Evolutionary conservation across 2,113 vertebrate species (phyloP).

Genomic region (Pseudopipra pipra): DNA sequence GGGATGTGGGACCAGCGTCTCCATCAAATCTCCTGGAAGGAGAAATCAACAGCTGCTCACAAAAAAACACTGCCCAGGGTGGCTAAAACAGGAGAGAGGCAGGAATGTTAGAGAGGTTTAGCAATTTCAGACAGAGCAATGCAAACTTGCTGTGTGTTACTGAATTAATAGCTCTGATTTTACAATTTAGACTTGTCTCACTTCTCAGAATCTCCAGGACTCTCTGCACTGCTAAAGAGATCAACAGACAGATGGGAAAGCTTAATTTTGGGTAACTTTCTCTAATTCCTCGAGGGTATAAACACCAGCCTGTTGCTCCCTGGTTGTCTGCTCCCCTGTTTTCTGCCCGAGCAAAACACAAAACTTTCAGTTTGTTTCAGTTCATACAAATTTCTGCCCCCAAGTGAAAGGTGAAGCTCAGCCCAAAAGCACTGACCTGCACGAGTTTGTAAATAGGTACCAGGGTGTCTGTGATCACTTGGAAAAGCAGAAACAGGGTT

Average conservation of each 20-base stretch:
- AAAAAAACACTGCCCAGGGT: neutral
- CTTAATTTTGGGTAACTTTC: neutral
- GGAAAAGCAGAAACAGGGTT: neutral
- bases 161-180: neutral
- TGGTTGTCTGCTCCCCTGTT: neutral
- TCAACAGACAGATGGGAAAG: neutral
- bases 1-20: slow-evolving; percentile 85
- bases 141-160: neutral
- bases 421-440: neutral
- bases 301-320: neutral
- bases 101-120: neutral
- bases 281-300: neutral
- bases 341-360: neutral
- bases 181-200: neutral
- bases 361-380: neutral
- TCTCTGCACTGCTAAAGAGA: neutral
- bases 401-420: neutral
- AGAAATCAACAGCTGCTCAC: neutral
- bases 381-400: neutral
- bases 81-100: neutral
- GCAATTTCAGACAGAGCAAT: neutral
- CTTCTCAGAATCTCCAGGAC: neutral
- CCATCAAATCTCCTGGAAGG: slow-evolving; percentile 86
- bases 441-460: neutral
- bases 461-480: neutral